Evolutionary conservation across 2,797 vertebrate genomes (phyloP).

Genomic region (Eidolon dupreanum): DNA sequence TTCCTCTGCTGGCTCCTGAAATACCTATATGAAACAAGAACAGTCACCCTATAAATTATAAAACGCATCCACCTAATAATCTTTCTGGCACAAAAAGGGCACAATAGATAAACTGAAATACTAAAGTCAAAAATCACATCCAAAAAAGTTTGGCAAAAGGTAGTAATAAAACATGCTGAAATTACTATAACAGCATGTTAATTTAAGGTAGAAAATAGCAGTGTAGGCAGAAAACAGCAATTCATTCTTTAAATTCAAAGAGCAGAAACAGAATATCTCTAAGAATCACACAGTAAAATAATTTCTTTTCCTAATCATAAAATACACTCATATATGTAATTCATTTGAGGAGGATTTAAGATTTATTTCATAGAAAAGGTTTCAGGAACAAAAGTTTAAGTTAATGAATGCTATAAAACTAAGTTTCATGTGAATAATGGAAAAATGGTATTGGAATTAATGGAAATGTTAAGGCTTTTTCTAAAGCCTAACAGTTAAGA

Average conservation of each 20-base stretch:
- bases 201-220: background rate
- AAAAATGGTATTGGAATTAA: constrained; percentile 15
- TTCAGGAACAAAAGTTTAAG: constrained; percentile 13
- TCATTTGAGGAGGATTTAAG: background rate
- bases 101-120: constrained; percentile 21
- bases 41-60: background rate
- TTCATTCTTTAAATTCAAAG: constrained; percentile 23
- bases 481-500: background rate
- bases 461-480: background rate
- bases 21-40: constrained; percentile 80
- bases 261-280: constrained; percentile 31
- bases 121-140: constrained; percentile 33
- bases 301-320: constrained; percentile 38
- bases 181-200: background rate
- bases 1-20: constrained; percentile 90
- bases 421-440: background rate
- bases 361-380: background rate
- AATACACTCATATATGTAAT: background rate
- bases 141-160: background rate
- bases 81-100: background rate
- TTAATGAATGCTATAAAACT: constrained; percentile 1
- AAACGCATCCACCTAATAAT: constrained; percentile 30
- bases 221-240: background rate
- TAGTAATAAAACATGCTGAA: background rate
- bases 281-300: constrained; percentile 22